These are phyloP conservation scores for Andrena flavipes DNA, from an alignment of 2,888 invertebrate species.

Conservation along the genomic window DNA sequence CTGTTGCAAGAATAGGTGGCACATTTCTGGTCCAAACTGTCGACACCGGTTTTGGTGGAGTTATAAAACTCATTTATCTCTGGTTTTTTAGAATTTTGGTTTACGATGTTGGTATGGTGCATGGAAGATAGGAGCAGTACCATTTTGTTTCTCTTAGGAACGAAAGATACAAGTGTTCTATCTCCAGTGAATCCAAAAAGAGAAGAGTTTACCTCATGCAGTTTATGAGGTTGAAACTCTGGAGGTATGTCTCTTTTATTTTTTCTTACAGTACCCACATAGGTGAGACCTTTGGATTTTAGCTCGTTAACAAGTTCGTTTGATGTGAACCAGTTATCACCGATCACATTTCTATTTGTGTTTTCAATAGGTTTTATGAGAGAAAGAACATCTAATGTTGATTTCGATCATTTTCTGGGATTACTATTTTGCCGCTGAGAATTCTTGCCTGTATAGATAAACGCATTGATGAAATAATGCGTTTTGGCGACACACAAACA, in stretches of 20 bases:
- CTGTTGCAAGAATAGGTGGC: neutral
- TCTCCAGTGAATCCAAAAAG: neutral
- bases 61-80: neutral
- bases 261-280: neutral
- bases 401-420: no score
- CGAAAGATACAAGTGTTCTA: neutral
- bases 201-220: no score
- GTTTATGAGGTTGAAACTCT: neutral
- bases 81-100: neutral
- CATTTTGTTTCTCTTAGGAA: neutral
- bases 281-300: neutral
- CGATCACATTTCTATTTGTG: neutral
- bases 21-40: neutral
- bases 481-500: neutral
- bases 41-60: neutral
- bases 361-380: neutral
- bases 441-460: no score
- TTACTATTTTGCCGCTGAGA: no score
- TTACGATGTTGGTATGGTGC: neutral
- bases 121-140: neutral
- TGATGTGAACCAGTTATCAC: constrained; percentile 4
- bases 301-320: neutral
- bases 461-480: neutral
- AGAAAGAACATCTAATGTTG: no score
- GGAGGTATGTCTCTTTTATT: neutral